phyloP scores from a whole-genome alignment of 1,140 invertebrate species.

The Calliopsis andreniformis region DNA sequence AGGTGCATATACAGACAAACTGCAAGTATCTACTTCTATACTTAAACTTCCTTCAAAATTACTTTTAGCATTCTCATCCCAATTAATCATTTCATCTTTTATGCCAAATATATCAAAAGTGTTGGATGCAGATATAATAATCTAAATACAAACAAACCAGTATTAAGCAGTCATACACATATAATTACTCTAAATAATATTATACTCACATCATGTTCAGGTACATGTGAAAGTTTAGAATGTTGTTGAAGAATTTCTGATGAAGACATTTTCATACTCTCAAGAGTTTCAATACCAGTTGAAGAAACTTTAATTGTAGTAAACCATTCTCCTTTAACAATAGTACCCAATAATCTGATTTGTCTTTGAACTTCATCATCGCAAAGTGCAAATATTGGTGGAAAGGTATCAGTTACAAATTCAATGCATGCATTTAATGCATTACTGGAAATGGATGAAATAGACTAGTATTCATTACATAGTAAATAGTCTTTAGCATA shows the following conservation, averaged over 20 bases:
- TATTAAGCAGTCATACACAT: neutral
- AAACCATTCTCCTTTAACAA: constrained; percentile 60
- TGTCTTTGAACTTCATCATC: constrained; percentile 60
- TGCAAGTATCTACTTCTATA: constrained; percentile 62
- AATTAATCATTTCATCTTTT: constrained; percentile 63
- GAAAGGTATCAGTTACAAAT: constrained; percentile 30
- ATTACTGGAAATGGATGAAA: constrained; percentile 36
- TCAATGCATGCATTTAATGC: constrained; percentile 41
- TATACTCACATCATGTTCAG: constrained; percentile 59
- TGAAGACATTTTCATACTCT: constrained; percentile 48
- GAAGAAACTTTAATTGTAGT: constrained; percentile 63
- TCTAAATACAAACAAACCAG: constrained; percentile 45
- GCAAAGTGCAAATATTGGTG: constrained; percentile 70
- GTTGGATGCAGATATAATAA: constrained; percentile 53
- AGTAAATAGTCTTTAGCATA: neutral
- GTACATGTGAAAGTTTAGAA: constrained; percentile 42
- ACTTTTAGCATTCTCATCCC: constrained; percentile 49
- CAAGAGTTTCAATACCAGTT: constrained; percentile 42
- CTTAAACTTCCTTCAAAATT: constrained; percentile 70
- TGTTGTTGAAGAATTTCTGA: constrained; percentile 52
- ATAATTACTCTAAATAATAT: constrained; percentile 8
- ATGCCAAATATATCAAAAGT: constrained; percentile 71
- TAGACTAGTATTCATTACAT: neutral
- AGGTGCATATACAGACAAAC: constrained; percentile 63
- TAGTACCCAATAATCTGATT: constrained; percentile 66